phyloP scores from a whole-genome alignment of 2,797 vertebrate genomes.

The Peromyscus aztecus region DNA sequence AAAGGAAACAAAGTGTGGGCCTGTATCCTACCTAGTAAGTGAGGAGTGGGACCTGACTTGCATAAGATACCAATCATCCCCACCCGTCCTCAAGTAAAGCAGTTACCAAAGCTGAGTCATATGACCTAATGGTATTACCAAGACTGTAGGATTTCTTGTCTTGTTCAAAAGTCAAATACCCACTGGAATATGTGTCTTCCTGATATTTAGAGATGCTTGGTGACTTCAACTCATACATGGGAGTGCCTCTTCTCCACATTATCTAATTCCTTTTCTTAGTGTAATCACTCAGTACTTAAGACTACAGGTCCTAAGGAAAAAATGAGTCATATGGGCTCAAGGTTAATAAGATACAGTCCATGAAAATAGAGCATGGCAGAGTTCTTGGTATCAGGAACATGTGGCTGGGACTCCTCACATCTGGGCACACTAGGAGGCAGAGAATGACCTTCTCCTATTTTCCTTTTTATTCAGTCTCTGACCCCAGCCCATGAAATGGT shows the following conservation, averaged over 20 bases:
- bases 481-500: not conserved
- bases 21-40: not conserved
- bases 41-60: not conserved
- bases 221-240: not conserved
- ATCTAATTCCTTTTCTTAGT: not conserved
- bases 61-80: too few relatives aligned
- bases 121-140: not conserved
- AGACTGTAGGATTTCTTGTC: not conserved
- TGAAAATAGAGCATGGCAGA: not conserved
- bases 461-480: not conserved
- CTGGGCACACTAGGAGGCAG: not conserved
- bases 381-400: not conserved
- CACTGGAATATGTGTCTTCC: not conserved
- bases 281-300: not conserved
- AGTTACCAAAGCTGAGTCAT: not conserved
- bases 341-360: not conserved
- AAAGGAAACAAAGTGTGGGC: not conserved
- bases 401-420: not conserved
- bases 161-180: not conserved
- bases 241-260: not conserved
- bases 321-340: not conserved
- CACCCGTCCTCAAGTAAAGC: not conserved
- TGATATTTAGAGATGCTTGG: not conserved
- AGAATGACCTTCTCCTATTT: not conserved
- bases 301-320: not conserved